phyloP scores from a whole-genome alignment of 2,888 invertebrate genomes.

The Holacanthella duospinosa region DNA sequence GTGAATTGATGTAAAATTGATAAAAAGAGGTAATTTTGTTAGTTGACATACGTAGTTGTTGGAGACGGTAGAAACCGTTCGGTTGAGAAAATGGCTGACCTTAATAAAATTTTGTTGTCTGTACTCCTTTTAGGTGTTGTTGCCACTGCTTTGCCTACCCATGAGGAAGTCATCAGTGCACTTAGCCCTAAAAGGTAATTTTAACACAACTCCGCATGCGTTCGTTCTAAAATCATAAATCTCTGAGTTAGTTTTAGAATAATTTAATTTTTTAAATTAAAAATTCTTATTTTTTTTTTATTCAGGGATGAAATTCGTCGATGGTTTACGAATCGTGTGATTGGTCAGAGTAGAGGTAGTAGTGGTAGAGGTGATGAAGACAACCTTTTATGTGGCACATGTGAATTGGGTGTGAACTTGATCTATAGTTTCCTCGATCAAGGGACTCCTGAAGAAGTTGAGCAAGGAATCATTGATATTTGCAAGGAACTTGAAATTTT shows the following conservation, averaged over 20 bases:
- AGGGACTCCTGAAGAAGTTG: background rate
- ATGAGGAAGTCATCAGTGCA: background rate
- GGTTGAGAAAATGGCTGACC: no score
- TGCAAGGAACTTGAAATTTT: background rate
- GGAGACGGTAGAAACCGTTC: no score
- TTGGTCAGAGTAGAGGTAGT: background rate
- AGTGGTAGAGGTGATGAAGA: background rate
- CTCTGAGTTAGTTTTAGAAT: no score
- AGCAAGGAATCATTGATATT: background rate
- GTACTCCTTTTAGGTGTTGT: background rate
- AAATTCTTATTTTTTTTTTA: no score
- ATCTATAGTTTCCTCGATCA: background rate
- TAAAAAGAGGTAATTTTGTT: no score
- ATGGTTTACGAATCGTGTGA: background rate
- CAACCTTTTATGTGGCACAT: background rate
- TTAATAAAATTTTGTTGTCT: background rate
- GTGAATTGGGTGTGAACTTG: background rate
- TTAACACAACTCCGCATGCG: no score
- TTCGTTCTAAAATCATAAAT: no score
- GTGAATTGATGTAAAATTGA: no score
- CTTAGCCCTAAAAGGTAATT: background rate
- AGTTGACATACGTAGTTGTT: no score
- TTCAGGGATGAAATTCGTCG: slow-evolving; percentile 1
- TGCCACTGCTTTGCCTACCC: background rate
- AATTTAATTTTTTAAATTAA: no score